Evolutionary conservation across 2,797 vertebrate species (phyloP), one percentile per base, ranked within the genome.

Genomic region (Neosilurus hyrtlii): DNA sequence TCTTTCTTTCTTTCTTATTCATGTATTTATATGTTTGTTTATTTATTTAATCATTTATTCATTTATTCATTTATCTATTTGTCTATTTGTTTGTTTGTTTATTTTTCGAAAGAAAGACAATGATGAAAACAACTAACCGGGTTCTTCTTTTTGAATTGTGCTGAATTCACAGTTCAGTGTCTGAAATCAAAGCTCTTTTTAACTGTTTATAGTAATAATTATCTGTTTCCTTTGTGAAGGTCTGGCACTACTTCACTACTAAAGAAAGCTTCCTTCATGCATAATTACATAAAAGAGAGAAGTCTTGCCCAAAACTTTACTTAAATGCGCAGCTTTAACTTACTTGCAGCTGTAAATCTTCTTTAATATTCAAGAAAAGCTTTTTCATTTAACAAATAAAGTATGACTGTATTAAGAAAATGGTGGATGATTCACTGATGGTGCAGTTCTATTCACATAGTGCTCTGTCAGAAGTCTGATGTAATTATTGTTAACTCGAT

Each of bases 141-240:
- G 10, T 66, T 74, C 68, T 30, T 56, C 43, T 70, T 59, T 70
- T 57, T 80, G 26, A 18, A 0, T 30, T 20, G 18, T 10, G 35
- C 35, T 35, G 26, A 68, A 75, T 75, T n/a, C 61, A 57, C 15
- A 10, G 20, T 16, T 76, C 73, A 37, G 56, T n/a, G 73, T 76
- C 59, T 59, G 10, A 75, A 75, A 75, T 75, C 54, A 59, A 35
- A 5, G 54, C 30, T 59, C 73, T n/a, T 26, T 63, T 18, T 78
- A 66, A 26, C 18, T 57, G 63, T 26, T 71, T 74, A 57, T 16
- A n/a, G 70, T 74, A 65, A 84, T 30, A 73, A 67, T 74, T 51
- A 74, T 71, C 61, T 74, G 35, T 51, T 72, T 79, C 78, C 59
- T 67, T 74, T 80, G n/a, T 80, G 54, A 16, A 75, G 54, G 1